Conservation (phyloP, 2,888 invertebrate species). For the Odontomyia ornata region DNA sequence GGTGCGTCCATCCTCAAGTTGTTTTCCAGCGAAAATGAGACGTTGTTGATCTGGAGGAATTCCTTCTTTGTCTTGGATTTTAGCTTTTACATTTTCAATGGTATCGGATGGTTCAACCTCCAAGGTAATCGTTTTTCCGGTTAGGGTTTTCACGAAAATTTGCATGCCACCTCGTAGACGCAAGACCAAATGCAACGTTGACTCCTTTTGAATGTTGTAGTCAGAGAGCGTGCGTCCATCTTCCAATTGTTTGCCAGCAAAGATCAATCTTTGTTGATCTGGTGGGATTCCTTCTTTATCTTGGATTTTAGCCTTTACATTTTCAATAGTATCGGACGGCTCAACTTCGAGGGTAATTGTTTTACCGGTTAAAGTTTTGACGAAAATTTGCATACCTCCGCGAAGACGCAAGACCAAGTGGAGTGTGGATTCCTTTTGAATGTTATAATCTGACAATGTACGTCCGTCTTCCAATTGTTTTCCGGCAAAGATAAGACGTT, state of each 20-base stretch:
- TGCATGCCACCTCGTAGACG: constrained; percentile 47
- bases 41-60: constrained; percentile 45
- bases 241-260: constrained; percentile 47
- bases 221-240: constrained; percentile 46
- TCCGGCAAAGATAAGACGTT: constrained; percentile 46
- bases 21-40: constrained; percentile 41
- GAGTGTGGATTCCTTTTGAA: constrained; percentile 45
- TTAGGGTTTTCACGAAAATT: constrained; percentile 46
- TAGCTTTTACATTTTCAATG: constrained; percentile 42
- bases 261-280: constrained; percentile 46
- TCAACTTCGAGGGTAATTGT: constrained; percentile 47
- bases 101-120: constrained; percentile 46
- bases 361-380: constrained; percentile 46
- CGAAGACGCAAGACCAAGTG: constrained; percentile 45
- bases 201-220: constrained; percentile 47
- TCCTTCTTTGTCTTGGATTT: constrained; percentile 40
- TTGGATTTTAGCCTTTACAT: constrained; percentile 46
- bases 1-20: constrained; percentile 44
- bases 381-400: constrained; percentile 47
- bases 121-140: constrained; percentile 46
- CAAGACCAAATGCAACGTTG: constrained; percentile 44
- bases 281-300: constrained; percentile 47
- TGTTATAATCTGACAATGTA: constrained; percentile 46
- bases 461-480: constrained; percentile 47
- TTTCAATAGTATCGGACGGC: constrained; percentile 46